These are phyloP conservation scores for Rhinella marina DNA, from an alignment of 2,797 vertebrate genomes.

Conservation along the genomic window DNA sequence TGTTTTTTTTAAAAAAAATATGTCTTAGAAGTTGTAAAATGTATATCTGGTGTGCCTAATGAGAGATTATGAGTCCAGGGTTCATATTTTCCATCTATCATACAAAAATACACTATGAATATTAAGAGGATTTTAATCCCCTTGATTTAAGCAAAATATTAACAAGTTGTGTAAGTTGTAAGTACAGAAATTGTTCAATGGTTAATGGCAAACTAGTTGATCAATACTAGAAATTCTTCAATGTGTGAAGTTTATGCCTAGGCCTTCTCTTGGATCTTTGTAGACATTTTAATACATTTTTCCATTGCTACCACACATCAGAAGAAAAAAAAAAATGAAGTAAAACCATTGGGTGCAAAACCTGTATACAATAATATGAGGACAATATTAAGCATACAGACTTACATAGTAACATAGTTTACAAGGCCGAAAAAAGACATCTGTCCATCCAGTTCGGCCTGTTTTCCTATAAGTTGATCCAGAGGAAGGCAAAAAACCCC, in stretches of 20 bases:
- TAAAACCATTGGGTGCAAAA: too few species aligned
- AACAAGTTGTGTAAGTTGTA: not conserved
- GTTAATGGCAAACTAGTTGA: not conserved
- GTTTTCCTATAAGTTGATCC: too few species aligned
- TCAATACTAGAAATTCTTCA: not conserved
- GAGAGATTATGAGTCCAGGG: not conserved
- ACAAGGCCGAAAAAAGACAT: too few species aligned
- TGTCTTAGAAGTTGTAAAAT: not conserved
- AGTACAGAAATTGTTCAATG: not conserved
- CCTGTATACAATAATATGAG: too few species aligned
- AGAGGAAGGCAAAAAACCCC: too few species aligned
- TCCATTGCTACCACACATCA: too few species aligned
- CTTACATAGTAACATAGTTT: too few species aligned
- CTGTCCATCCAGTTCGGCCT: too few species aligned
- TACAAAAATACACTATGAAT: not conserved
- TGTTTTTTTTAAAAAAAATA: not conserved
- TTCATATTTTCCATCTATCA: not conserved
- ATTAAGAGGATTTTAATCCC: not conserved
- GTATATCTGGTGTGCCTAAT: not conserved
- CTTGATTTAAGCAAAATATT: not conserved
- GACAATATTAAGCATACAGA: too few species aligned
- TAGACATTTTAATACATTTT: too few species aligned
- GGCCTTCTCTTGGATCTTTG: too few species aligned
- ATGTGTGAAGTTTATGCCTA: not conserved
- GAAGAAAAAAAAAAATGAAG: too few species aligned